A percentile compares a stretch with the other conserved stretches of the same genome.
Conservation (phyloP, 2,113 vertebrate species). For the Ranitomeya imitator region DNA sequence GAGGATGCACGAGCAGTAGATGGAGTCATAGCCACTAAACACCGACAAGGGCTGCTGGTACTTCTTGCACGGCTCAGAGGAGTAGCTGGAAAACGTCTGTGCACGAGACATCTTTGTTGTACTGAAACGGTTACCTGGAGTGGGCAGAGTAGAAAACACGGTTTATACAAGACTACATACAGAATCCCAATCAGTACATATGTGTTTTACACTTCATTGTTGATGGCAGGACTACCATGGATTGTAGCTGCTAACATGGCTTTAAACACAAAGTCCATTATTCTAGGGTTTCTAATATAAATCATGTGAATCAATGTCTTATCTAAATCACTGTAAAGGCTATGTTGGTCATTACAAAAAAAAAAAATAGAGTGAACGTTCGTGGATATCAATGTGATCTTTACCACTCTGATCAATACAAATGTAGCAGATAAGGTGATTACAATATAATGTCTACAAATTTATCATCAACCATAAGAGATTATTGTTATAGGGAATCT, state of each 20-base stretch:
- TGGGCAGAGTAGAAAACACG: background rate
- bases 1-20: slow-evolving; percentile 82
- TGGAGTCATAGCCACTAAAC: slow-evolving; percentile 84
- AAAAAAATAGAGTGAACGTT: background rate
- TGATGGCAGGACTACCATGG: background rate
- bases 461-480: no score
- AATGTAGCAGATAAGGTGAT: no score
- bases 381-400: background rate
- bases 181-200: background rate
- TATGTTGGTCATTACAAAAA: background rate
- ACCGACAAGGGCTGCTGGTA: slow-evolving; percentile 81
- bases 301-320: background rate
- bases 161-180: background rate
- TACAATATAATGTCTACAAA: no score
- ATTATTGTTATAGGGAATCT: no score
- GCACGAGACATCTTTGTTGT: slow-evolving; percentile 88
- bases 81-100: slow-evolving; percentile 93
- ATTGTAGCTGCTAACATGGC: background rate
- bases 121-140: slow-evolving; percentile 78
- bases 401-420: background rate
- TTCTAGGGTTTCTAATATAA: background rate
- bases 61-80: slow-evolving; percentile 79
- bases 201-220: background rate
- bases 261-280: background rate
- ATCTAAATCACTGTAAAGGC: background rate